phyloP scores from a whole-genome alignment of 2,888 invertebrate species.

The Hydraecia micacea region DNA sequence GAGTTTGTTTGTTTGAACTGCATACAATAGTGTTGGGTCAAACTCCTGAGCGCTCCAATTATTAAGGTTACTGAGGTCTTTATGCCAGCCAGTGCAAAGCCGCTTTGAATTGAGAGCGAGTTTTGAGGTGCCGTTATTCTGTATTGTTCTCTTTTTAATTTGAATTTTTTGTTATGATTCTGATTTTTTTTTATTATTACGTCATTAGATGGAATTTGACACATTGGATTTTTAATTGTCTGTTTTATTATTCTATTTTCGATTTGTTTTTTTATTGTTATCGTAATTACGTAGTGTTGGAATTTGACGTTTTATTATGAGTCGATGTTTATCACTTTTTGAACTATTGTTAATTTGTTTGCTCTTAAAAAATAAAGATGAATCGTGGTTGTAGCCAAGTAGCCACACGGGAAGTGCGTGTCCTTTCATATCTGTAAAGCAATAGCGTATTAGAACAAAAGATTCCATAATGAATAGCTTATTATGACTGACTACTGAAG shows the following conservation, averaged over 20 bases:
- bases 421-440: slow-evolving; percentile 21
- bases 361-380: neutral
- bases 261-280: neutral
- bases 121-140: slow-evolving; percentile 42
- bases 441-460: slow-evolving; percentile 30
- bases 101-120: slow-evolving; percentile 49
- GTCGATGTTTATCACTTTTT: neutral
- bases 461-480: slow-evolving; percentile 36
- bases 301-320: neutral
- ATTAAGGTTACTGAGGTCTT: slow-evolving; percentile 69
- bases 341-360: neutral
- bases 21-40: slow-evolving; percentile 73
- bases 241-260: neutral
- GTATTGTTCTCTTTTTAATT: slow-evolving; percentile 50
- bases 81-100: slow-evolving; percentile 39
- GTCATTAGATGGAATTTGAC: slow-evolving; percentile 13
- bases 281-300: neutral
- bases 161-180: slow-evolving; percentile 6
- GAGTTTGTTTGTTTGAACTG: slow-evolving; percentile 10
- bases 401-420: slow-evolving; percentile 1
- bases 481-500: slow-evolving; percentile 40
- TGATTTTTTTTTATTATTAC: neutral
- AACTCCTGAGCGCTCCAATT: slow-evolving; percentile 86
- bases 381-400: neutral
- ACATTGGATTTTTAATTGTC: slow-evolving; percentile 6